These are phyloP conservation scores for Acanthoscelides obtectus DNA, from an alignment of 2,888 invertebrate species.

Conservation along the genomic window DNA sequence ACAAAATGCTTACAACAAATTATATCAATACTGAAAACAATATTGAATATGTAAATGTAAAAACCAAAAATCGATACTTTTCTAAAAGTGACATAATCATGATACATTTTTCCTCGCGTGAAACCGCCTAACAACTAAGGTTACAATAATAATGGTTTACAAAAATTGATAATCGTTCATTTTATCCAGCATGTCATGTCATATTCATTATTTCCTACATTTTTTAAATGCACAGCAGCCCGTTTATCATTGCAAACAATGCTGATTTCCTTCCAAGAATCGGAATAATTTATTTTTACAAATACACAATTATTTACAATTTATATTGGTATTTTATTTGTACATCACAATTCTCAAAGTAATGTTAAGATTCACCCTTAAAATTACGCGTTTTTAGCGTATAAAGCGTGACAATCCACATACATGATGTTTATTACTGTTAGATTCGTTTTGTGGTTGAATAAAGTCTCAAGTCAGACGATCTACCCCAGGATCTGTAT, in stretches of 20 bases:
- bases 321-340: conserved; percentile 2
- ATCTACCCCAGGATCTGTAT: too few relatives aligned
- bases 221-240: neutral
- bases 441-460: neutral
- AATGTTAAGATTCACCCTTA: neutral
- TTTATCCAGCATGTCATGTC: neutral
- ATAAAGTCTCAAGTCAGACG: too few relatives aligned
- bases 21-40: neutral
- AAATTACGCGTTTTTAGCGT: neutral
- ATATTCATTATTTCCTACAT: neutral
- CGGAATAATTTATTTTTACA: conserved; percentile 2
- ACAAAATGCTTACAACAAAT: too few relatives aligned
- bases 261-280: neutral
- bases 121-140: neutral
- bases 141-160: neutral
- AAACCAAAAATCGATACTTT: neutral
- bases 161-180: neutral
- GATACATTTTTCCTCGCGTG: neutral
- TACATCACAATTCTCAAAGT: neutral
- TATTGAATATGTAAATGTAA: neutral
- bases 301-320: neutral
- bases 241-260: neutral
- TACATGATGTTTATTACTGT: neutral
- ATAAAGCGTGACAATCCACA: neutral
- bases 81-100: neutral